phyloP scores from a whole-genome alignment of 2,113 vertebrate genomes.

The Brachypodius melanocephalos region DNA sequence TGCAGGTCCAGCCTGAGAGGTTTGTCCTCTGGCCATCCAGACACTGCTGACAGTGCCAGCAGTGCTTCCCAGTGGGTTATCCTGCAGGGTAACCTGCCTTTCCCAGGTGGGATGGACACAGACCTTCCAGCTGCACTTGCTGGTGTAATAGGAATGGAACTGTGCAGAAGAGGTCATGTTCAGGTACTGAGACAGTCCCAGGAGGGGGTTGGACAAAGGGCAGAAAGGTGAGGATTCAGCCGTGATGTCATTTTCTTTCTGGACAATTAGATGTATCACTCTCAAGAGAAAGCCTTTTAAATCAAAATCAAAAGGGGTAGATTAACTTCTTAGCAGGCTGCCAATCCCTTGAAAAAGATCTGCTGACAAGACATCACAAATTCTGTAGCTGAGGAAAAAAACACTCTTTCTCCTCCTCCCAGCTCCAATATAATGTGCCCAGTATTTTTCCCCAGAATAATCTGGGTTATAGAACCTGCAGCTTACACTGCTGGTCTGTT shows the following conservation, averaged over 20 bases:
- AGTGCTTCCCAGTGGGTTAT: neutral
- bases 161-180: neutral
- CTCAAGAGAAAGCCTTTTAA: neutral
- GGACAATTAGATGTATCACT: neutral
- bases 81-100: neutral
- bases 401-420: neutral
- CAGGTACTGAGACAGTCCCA: neutral
- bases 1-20: neutral
- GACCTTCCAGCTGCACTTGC: rapidly evolving
- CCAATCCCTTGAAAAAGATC: neutral
- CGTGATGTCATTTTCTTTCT: rapidly evolving
- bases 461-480: neutral
- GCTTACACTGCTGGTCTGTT: neutral
- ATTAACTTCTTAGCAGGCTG: neutral
- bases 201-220: neutral
- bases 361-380: neutral
- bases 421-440: neutral
- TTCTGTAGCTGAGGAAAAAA: neutral
- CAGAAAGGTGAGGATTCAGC: neutral
- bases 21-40: neutral
- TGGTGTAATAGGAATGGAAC: neutral
- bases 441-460: neutral
- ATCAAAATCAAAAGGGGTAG: neutral
- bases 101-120: neutral
- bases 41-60: neutral